Evolutionary conservation across 2,888 invertebrate species (phyloP), one percentile per base, ranked within the genome.

Genomic region (Coleophora flavipennella): DNA sequence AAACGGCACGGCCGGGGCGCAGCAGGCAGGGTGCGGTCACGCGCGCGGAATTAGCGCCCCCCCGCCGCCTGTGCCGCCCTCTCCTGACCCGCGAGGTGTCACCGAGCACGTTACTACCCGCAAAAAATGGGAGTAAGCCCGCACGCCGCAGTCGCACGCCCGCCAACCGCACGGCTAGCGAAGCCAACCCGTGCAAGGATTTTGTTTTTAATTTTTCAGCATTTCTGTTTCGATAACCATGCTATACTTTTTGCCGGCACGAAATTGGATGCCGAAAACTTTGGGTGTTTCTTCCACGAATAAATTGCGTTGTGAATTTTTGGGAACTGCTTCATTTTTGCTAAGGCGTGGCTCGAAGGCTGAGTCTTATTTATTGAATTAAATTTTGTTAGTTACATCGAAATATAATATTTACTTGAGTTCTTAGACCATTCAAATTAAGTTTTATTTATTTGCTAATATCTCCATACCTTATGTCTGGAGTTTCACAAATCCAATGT

Each of bases 71-170:
- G 20, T n/a, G n/a, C n/a, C 28, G 28, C 63, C 62, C 62, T 59
- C 67, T 65, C 70, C 69, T 73, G 68, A 70, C 68, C 71, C 71
- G 65, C 62, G 68, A 79, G 77, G 78, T 80, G 81, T 77, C 79
- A 72, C 75, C 67, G 75, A 70, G 63, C 69, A 71, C 72, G 77
- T 76, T 74, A 74, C 74, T 71, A 69, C 69, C 75, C 75, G 70
- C 73, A 76, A 76, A 78, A 77, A 76, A 71, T 56, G 49, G 66
- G 68, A 63, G 63, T 54, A 55, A 51, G 51, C 45, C 47, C 46
- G 46, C 47, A 50, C n/a, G n/a, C n/a, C n/a, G n/a, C n/a, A n/a
- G n/a, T n/a, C n/a, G n/a, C n/a, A n/a, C 50, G 50, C 55, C 43
- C 50, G 41, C 43, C 38, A 6, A 20, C 20, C 20, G 20, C 20